A percentile compares a stretch with the other conserved stretches of the same genome.
Evolutionary conservation across 2,113 vertebrate genomes (phyloP).

Genomic region (Cisticola juncidis): DNA sequence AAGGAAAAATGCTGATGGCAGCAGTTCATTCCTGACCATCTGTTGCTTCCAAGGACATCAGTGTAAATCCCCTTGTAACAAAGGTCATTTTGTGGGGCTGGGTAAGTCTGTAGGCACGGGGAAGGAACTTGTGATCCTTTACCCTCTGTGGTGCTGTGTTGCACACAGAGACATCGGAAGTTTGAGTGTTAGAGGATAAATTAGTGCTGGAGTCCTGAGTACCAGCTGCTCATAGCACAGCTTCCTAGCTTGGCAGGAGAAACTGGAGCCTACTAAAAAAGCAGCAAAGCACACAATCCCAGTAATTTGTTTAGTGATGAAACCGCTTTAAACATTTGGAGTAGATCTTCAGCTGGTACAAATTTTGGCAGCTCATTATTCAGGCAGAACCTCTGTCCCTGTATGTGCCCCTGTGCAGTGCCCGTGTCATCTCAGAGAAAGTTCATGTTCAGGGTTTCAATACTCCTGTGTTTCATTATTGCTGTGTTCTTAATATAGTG

Average conservation of each 20-base stretch:
- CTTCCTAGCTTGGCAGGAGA: background rate
- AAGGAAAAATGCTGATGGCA: conserved; percentile 11
- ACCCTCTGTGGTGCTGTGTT: background rate
- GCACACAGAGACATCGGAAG: background rate
- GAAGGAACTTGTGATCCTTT: background rate
- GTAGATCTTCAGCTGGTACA: background rate
- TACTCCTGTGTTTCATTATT: background rate
- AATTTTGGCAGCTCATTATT: background rate
- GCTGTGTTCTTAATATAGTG: background rate
- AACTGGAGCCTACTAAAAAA: background rate
- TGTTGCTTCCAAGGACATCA: conserved; percentile 25
- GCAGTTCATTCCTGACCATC: conserved; percentile 42
- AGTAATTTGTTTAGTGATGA: background rate
- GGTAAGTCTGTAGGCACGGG: background rate
- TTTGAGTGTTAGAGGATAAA: background rate
- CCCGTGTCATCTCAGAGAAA: background rate
- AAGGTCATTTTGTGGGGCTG: conserved; percentile 11
- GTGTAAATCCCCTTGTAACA: conserved; percentile 4
- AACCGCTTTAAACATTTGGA: background rate
- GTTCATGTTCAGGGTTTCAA: background rate
- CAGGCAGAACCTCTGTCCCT: background rate
- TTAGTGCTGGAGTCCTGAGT: background rate
- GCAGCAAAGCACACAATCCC: background rate
- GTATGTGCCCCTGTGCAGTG: accelerated
- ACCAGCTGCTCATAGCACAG: background rate